These are phyloP conservation scores for Pristis pectinata DNA, from an alignment of 2,797 vertebrate species.

Conservation along the genomic window DNA sequence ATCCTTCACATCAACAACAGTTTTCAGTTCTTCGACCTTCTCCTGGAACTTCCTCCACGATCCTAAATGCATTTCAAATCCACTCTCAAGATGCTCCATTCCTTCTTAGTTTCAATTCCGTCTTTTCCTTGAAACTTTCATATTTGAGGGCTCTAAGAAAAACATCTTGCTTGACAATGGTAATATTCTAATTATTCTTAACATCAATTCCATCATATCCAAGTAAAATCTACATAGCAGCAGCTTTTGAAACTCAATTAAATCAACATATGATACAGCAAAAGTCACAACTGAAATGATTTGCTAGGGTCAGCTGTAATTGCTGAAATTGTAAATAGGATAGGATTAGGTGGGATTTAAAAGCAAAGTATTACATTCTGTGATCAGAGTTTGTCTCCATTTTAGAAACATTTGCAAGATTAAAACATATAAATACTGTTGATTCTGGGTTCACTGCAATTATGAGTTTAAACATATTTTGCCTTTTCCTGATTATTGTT, in stretches of 20 bases:
- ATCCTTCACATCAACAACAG: background rate
- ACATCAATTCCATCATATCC: background rate
- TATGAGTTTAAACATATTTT: background rate
- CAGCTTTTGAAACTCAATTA: background rate
- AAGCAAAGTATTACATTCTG: constrained; percentile 45
- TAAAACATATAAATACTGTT: background rate
- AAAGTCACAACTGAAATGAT: constrained; percentile 46
- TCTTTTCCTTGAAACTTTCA: constrained; percentile 37
- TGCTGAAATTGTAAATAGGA: constrained; percentile 45
- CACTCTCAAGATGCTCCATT: constrained; percentile 10
- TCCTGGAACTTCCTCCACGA: background rate
- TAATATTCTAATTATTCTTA: background rate
- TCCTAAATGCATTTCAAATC: background rate
- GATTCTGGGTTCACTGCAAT: background rate
- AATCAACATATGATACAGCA: constrained; percentile 44
- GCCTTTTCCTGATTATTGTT: constrained; percentile 38
- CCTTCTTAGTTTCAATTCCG: constrained; percentile 25
- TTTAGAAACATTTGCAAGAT: background rate
- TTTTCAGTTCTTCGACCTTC: background rate
- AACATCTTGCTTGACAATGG: background rate
- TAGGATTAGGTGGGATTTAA: constrained; percentile 51
- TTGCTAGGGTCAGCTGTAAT: constrained; percentile 44
- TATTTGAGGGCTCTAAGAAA: constrained; percentile 40
- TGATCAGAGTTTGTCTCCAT: constrained; percentile 38
- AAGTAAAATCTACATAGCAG: background rate